These are phyloP conservation scores for Ictalurus punctatus DNA, from an alignment of 2,113 vertebrate species.

Conservation along the genomic window DNA sequence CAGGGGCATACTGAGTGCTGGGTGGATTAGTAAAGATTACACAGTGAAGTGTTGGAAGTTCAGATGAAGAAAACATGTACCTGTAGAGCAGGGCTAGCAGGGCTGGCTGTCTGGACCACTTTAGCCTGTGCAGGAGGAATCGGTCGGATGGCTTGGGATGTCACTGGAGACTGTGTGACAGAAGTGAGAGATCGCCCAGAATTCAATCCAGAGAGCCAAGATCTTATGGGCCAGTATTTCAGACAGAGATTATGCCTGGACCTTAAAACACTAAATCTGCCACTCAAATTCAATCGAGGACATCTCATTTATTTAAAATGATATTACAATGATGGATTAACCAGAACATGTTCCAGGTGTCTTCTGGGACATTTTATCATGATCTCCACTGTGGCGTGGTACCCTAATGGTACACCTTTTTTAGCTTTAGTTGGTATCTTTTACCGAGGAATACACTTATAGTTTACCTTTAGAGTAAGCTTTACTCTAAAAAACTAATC, in stretches of 20 bases:
- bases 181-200: conserved; percentile 28
- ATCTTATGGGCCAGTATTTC: neutral
- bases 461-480: neutral
- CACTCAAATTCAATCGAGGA: neutral
- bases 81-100: conserved; percentile 65
- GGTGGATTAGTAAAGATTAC: neutral
- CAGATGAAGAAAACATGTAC: conserved; percentile 19
- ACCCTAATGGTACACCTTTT: neutral
- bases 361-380: neutral
- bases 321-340: neutral
- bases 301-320: neutral
- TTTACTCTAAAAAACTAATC: neutral
- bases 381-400: neutral
- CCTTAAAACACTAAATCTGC: neutral
- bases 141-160: conserved; percentile 70
- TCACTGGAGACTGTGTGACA: conserved; percentile 65
- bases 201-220: neutral
- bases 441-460: neutral
- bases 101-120: conserved; percentile 69
- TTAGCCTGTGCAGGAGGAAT: conserved; percentile 73
- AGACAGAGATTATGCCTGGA: neutral
- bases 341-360: neutral
- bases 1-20: neutral
- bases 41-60: conserved; percentile 48
- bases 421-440: neutral